Conservation (phyloP, 2,113 vertebrate species). For the Silurus asotus region DNA sequence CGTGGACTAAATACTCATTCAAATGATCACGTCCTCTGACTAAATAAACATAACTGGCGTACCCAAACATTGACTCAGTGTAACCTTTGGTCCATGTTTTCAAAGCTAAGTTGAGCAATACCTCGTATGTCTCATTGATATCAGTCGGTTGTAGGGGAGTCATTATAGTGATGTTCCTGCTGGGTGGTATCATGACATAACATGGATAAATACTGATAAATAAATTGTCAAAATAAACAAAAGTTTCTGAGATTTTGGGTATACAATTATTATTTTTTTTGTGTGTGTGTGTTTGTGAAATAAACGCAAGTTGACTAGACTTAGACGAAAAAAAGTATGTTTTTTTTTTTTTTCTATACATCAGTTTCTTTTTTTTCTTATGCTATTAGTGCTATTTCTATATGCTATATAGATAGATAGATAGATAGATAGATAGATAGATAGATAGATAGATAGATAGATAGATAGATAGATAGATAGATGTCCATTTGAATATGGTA, state of each 20-base stretch:
- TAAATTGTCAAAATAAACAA: background rate
- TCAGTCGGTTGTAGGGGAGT: background rate
- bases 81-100: slow-evolving; percentile 42
- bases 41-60: background rate
- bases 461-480: too few species aligned
- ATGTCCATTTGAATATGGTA: too few species aligned
- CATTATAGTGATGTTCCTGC: background rate
- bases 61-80: background rate
- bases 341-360: too few species aligned
- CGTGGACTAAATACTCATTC: background rate
- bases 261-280: too few species aligned
- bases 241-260: background rate
- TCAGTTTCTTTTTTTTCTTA: too few species aligned
- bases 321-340: too few species aligned
- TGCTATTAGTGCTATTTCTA: too few species aligned
- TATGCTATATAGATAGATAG: too few species aligned
- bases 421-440: background rate
- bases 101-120: slow-evolving; percentile 4
- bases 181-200: background rate
- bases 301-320: too few species aligned
- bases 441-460: background rate
- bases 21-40: background rate
- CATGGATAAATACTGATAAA: background rate
- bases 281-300: too few species aligned
- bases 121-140: background rate